phyloP scores from a whole-genome alignment of 2,113 vertebrate species.

The Hemibagrus wyckioides region DNA sequence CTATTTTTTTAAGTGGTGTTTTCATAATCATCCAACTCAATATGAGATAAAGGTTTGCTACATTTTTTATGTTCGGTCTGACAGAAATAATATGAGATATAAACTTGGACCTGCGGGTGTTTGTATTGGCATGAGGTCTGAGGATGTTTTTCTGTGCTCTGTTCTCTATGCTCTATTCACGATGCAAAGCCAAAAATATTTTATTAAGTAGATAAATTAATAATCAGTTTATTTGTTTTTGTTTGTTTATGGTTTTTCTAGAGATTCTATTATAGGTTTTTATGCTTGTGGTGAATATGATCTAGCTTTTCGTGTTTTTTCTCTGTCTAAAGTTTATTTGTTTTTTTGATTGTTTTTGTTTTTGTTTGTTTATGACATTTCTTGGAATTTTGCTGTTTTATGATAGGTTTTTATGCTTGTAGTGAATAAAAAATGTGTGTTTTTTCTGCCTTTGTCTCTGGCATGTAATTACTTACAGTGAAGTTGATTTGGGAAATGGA shows the following conservation, averaged over 20 bases:
- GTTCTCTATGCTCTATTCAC: conserved; percentile 43
- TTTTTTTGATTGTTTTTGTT: conserved; percentile 61
- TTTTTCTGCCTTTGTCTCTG: conserved; percentile 62
- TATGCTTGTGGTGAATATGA: conserved; percentile 55
- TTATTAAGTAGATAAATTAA: conserved; percentile 52
- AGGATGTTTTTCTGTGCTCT: conserved; percentile 39
- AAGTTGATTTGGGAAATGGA: conserved; percentile 43
- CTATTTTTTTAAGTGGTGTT: background rate
- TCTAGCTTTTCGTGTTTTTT: too few relatives aligned
- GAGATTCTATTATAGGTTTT: conserved; percentile 60
- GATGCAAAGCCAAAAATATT: conserved; percentile 43
- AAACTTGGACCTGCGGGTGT: conserved; percentile 58
- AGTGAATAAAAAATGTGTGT: too few relatives aligned
- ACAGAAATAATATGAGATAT: background rate
- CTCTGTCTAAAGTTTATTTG: conserved; percentile 14
- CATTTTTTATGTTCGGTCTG: background rate
- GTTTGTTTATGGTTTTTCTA: conserved; percentile 63
- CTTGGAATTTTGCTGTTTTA: too few relatives aligned
- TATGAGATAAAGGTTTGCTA: background rate
- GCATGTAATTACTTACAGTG: conserved; percentile 66
- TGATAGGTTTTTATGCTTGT: too few relatives aligned
- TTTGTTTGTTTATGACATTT: conserved; percentile 21
- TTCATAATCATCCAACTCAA: background rate
- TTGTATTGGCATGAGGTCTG: conserved; percentile 50
- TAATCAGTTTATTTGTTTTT: background rate